phyloP scores from a whole-genome alignment of 30 jellyfish, hydroid and myxozoan genomes.

The Sanderia malayensis region DNA sequence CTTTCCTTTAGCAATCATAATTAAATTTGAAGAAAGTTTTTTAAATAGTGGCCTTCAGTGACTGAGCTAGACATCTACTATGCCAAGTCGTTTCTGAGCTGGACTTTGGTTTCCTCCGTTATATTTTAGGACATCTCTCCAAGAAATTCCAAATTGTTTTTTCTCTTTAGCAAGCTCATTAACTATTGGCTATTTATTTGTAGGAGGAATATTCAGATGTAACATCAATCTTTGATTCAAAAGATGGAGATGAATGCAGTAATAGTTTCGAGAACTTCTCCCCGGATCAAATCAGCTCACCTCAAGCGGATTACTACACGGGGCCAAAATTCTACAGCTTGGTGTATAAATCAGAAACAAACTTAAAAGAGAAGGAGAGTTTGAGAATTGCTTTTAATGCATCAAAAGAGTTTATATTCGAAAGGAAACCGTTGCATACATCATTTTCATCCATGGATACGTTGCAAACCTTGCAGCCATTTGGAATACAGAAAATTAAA shows the following conservation, averaged over 20 bases:
- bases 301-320: conserved; percentile 59
- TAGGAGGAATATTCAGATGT: conserved; percentile 72
- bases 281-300: conserved; percentile 93
- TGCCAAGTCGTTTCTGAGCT: too few relatives aligned
- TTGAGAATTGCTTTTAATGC: conserved; percentile 56
- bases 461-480: conserved; percentile 24
- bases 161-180: too few relatives aligned
- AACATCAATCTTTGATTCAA: conserved; percentile 42
- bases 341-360: conserved; percentile 27
- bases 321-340: conserved; percentile 65
- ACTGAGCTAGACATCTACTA: too few relatives aligned
- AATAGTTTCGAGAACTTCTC: conserved; percentile 66
- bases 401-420: conserved; percentile 15
- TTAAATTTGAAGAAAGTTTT: too few relatives aligned
- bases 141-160: too few relatives aligned
- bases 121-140: too few relatives aligned
- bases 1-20: too few relatives aligned
- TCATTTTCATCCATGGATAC: conserved; percentile 58
- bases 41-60: too few relatives aligned
- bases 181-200: conserved; percentile 1
- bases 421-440: conserved; percentile 20
- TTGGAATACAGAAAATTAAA: conserved; percentile 30
- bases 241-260: conserved; percentile 55
- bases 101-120: too few relatives aligned
- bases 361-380: conserved; percentile 35